phyloP scores from a whole-genome alignment of 1,140 invertebrate genomes.

The Euglossa dilemma region DNA sequence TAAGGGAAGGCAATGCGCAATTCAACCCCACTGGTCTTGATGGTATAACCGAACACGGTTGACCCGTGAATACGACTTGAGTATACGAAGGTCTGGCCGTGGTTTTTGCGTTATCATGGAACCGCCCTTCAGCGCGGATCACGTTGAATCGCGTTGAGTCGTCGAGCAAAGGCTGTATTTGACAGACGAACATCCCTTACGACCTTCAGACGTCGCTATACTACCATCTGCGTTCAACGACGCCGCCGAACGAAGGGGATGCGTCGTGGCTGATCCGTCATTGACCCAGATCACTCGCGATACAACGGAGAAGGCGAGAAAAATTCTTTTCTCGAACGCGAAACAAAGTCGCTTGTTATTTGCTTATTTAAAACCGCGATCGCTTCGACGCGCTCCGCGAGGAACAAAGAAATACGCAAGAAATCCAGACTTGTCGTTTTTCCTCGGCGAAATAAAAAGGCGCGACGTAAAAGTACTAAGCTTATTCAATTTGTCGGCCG shows the following conservation, averaged over 20 bases:
- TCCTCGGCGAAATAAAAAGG: no score
- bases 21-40: no score
- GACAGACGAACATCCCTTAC: neutral
- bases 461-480: neutral
- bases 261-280: slow-evolving; percentile 17
- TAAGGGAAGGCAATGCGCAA: no score
- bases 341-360: neutral
- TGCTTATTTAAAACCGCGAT: neutral
- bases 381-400: no score
- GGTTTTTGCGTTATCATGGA: neutral
- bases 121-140: neutral
- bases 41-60: no score
- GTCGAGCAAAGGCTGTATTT: neutral
- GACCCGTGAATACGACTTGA: no score
- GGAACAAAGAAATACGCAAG: neutral
- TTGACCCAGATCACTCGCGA: neutral
- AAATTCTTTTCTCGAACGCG: neutral
- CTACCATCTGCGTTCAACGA: neutral
- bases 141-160: neutral
- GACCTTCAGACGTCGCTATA: neutral
- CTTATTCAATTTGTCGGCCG: neutral
- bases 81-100: no score
- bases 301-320: neutral
- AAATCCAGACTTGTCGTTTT: neutral
- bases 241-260: neutral